Evolutionary conservation across 2,888 invertebrate species (phyloP).

Genomic region (Epinotia brunnichana): DNA sequence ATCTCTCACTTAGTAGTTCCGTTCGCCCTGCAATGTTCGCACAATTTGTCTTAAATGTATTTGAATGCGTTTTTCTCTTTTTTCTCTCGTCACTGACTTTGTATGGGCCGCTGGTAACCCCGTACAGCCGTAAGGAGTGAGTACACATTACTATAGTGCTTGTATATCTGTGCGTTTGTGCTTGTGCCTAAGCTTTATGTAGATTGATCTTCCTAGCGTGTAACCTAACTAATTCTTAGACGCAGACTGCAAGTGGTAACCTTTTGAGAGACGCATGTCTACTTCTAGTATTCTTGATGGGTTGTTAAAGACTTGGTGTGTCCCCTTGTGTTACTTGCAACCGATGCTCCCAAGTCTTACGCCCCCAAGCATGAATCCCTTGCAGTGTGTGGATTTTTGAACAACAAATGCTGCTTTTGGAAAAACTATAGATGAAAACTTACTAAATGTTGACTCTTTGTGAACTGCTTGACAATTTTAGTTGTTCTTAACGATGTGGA

Average conservation of each 20-base stretch:
- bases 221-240: conserved; percentile 62
- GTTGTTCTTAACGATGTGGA: conserved; percentile 81
- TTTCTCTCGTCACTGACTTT: conserved; percentile 87
- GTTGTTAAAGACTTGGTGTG: conserved; percentile 69
- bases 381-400: conserved; percentile 77
- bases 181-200: conserved; percentile 81
- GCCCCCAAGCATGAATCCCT: conserved; percentile 75
- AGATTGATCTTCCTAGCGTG: conserved; percentile 76
- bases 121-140: conserved; percentile 88
- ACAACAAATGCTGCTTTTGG: conserved; percentile 77
- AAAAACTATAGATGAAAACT: conserved; percentile 68
- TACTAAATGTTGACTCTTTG: conserved; percentile 81
- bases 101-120: conserved; percentile 87
- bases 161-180: conserved; percentile 81
- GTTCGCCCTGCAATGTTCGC: conserved; percentile 84
- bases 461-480: conserved; percentile 80
- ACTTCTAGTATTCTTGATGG: conserved; percentile 59
- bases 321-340: conserved; percentile 54
- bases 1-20: conserved; percentile 84
- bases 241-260: conserved; percentile 81
- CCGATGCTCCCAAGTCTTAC: conserved; percentile 65
- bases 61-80: conserved; percentile 85
- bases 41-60: conserved; percentile 84
- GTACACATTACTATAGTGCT: conserved; percentile 86
- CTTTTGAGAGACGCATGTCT: conserved; percentile 64